Base-by-base conservation (phyloP, 2,113 vertebrate species). In the Percina caprodes region DNA sequence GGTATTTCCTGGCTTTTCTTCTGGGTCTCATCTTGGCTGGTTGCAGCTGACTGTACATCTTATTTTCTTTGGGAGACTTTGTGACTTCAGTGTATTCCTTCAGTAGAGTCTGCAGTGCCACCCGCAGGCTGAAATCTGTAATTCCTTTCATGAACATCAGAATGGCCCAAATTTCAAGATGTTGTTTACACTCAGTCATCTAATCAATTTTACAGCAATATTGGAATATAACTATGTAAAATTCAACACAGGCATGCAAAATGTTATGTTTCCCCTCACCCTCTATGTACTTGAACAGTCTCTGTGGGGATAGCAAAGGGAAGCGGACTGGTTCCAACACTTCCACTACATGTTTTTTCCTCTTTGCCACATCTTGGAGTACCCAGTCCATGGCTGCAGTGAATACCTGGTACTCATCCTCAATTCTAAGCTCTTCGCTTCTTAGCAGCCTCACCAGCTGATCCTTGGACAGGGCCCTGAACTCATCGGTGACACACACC, bases 321-420 rank as follows among this genome's bases (percentile, higher is more conserved):
- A 99, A 99, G 69, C 98, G 96, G 75, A 99, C 95, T 1, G 98
- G 97, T 70, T 99, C 97, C 89, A 99, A 84, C 3, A 99, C 96
- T 91, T 99, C 98, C 1, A 99, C 97, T 2, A 98, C 94, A 0
- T 97, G 79, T 78, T 98, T 99, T 94, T 97, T 98, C 86, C 97
- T 96, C 83, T 94, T 96, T 1, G 95, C 93, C 69, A 97, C 91
- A 46, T 99, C 97, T 73, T 97, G 97, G 67, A 97, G 94, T 72
- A 99, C 94, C 98, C 98, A 99, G 1, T 97, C 95, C 98, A 99
- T 99, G 5, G 97, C 97, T 1, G 97, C 96, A 0, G 86, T 94
- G 85, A 99, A 99, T 21, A 99, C 97, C 91, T 99, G 98, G 89
- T 98, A 98, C 93, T 99, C 98, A 33, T 99, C 98, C 89, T 99